Evolutionary conservation across 2,888 invertebrate genomes (phyloP).

Genomic region (Xestoiulus laeticollis): DNA sequence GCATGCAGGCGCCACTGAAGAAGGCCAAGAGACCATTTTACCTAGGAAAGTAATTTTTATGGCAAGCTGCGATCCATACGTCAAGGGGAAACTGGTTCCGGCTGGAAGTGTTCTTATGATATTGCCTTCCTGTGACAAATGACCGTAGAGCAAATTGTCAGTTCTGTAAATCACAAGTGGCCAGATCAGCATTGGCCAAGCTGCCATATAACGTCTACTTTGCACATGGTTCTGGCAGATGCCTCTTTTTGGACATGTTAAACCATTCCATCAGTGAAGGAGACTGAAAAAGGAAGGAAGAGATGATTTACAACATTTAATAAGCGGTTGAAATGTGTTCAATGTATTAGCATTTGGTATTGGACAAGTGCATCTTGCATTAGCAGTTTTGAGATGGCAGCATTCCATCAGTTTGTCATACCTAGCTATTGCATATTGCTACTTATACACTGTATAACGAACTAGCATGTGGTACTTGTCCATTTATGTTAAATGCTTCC

Average conservation of each 20-base stretch:
- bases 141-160: neutral
- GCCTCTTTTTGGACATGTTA: neutral
- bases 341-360: slow-evolving; percentile 6
- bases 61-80: slow-evolving; percentile 28
- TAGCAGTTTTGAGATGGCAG: neutral
- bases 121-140: slow-evolving; percentile 40
- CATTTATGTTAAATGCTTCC: neutral
- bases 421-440: neutral
- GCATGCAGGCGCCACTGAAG: neutral
- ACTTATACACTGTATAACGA: neutral
- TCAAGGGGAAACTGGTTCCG: neutral
- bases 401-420: neutral
- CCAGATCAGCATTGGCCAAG: slow-evolving; percentile 4
- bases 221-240: neutral
- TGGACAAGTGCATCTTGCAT: neutral
- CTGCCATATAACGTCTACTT: neutral
- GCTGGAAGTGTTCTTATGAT: neutral
- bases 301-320: slow-evolving; percentile 24
- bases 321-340: neutral
- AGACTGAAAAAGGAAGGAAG: neutral
- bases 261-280: neutral
- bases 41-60: slow-evolving; percentile 1
- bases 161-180: slow-evolving; percentile 33
- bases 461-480: neutral
- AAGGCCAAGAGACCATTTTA: neutral